phyloP scores from a whole-genome alignment of 2,113 vertebrate species.

The Epinephelus moara region DNA sequence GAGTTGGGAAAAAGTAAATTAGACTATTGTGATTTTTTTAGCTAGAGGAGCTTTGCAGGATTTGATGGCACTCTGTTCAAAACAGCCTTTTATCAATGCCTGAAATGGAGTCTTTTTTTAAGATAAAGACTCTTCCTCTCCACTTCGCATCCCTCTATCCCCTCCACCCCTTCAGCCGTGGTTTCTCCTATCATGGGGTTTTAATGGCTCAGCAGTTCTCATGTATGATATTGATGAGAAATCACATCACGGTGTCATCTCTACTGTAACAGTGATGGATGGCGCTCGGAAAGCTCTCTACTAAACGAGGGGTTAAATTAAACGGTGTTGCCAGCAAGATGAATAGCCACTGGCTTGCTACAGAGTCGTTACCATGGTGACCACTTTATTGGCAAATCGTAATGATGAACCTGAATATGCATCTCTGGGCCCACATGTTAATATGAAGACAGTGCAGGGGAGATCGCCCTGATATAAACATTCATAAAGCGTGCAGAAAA shows the following conservation, averaged over 20 bases:
- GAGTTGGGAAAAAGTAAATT: neutral
- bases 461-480: neutral
- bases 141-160: neutral
- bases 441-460: neutral
- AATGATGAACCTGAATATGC: slow-evolving; percentile 48
- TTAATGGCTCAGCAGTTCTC: slow-evolving; percentile 75
- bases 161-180: slow-evolving; percentile 9
- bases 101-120: slow-evolving; percentile 25
- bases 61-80: neutral
- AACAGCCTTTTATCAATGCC: slow-evolving; percentile 44
- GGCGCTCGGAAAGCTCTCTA: slow-evolving; percentile 9
- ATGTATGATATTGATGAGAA: slow-evolving; percentile 75
- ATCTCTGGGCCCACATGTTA: slow-evolving; percentile 24
- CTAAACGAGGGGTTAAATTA: slow-evolving; percentile 64
- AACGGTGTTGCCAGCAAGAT: slow-evolving; percentile 50
- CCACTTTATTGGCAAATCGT: slow-evolving; percentile 57
- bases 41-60: slow-evolving; percentile 13
- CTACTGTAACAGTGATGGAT: slow-evolving; percentile 73
- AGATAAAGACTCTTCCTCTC: slow-evolving; percentile 50
- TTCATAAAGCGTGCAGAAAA: neutral
- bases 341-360: slow-evolving; percentile 39
- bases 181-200: slow-evolving; percentile 44
- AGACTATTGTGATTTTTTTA: neutral
- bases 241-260: slow-evolving; percentile 64
- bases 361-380: slow-evolving; percentile 51